Evolutionary conservation across 2,113 vertebrate genomes (phyloP).

Genomic region (Tenebrosternarchus preto): DNA sequence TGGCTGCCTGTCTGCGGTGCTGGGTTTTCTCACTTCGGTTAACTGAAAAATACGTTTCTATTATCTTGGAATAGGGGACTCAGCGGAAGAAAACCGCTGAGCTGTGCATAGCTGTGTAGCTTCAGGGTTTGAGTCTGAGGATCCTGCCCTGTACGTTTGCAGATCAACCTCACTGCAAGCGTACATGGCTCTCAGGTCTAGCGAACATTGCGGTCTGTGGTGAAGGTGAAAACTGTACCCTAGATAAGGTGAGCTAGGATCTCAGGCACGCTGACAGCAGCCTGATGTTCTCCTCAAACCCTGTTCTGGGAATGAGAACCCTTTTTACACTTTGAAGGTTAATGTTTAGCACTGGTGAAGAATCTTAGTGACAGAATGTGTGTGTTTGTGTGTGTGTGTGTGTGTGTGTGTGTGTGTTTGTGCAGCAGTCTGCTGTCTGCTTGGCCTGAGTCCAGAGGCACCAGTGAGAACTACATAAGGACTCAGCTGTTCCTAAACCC

Average conservation of each 20-base stretch:
- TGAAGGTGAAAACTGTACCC: background rate
- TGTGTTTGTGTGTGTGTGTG: constrained; percentile 16
- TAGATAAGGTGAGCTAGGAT: constrained; percentile 8
- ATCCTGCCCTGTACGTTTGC: background rate
- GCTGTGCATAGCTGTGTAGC: no score
- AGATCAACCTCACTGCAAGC: background rate
- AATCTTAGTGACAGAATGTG: constrained; percentile 19
- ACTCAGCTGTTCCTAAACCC: constrained; percentile 42
- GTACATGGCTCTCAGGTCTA: background rate
- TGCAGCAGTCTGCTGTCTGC: constrained; percentile 31
- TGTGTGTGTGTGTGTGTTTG: constrained; percentile 12
- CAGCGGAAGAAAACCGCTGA: no score
- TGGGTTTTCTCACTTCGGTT: no score
- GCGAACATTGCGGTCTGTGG: background rate
- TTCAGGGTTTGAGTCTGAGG: background rate
- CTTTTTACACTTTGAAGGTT: constrained; percentile 37
- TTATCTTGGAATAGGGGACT: no score
- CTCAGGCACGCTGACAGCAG: background rate
- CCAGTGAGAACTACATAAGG: constrained; percentile 43
- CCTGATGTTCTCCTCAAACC: constrained; percentile 8
- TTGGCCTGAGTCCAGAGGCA: constrained; percentile 39
- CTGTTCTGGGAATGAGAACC: background rate
- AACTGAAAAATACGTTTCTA: no score
- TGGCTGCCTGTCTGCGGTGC: no score
- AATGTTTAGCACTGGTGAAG: constrained; percentile 25